phyloP scores from a whole-genome alignment of 2,113 vertebrate genomes.

The Microcebus tavaratra region DNA sequence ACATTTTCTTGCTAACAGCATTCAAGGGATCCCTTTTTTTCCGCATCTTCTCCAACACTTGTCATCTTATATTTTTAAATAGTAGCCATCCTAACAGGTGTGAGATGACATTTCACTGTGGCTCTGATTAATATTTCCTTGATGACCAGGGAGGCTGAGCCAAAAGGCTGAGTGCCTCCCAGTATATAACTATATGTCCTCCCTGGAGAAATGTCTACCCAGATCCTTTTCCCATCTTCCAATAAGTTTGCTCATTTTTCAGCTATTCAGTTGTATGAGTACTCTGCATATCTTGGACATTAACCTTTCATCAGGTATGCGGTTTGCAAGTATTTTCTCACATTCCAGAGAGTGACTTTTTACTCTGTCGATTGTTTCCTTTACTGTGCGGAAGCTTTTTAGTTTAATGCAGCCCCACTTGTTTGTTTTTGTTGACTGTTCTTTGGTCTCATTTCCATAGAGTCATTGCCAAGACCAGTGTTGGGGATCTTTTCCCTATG shows the following conservation, averaged over 20 bases:
- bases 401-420: neutral
- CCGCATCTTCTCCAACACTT: neutral
- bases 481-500: neutral
- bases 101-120: neutral
- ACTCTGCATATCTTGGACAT: no score
- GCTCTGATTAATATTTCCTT: neutral
- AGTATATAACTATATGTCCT: neutral
- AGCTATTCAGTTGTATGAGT: neutral
- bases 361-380: neutral
- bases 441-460: neutral
- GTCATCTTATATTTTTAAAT: neutral
- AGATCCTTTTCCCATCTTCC: neutral
- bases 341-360: neutral
- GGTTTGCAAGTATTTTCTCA: neutral
- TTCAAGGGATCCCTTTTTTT: neutral
- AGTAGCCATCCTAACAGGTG: neutral
- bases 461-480: neutral
- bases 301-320: neutral
- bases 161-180: neutral
- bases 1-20: neutral
- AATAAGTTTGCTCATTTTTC: neutral
- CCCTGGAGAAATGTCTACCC: neutral
- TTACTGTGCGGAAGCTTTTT: neutral
- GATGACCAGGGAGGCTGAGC: neutral
- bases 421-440: neutral